Percentiles rank a stretch among this genome's conserved stretches.
Evolutionary conservation across 2,888 invertebrate genomes (phyloP).

Genomic region (Amblyteles armatorius): DNA sequence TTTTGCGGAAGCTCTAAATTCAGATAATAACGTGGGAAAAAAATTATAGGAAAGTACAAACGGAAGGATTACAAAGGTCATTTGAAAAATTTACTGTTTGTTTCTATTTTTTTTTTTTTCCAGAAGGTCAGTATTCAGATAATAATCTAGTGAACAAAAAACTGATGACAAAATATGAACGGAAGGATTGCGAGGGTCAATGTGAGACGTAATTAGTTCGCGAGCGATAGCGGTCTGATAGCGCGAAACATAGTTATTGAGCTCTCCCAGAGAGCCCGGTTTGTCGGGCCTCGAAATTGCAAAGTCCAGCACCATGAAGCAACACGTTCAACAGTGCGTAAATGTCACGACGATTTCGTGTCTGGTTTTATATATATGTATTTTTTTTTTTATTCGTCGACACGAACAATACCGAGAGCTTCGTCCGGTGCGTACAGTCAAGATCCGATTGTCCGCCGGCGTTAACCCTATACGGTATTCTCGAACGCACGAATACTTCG

Average conservation of each 20-base stretch:
- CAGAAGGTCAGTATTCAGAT: not conserved
- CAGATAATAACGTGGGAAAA: not conserved
- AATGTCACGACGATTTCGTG: slow-evolving; percentile 76
- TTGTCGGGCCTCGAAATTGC: slow-evolving; percentile 38
- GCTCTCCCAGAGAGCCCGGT: not conserved
- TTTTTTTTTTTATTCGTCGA: slow-evolving; percentile 69
- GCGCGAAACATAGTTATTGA: slow-evolving; percentile 23
- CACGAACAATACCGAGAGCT: slow-evolving; percentile 70
- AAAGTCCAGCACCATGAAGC: slow-evolving; percentile 19
- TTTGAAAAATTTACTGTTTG: not conserved
- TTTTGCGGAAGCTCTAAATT: not conserved
- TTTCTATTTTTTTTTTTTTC: not conserved
- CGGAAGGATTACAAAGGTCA: not conserved
- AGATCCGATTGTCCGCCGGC: slow-evolving; percentile 76
- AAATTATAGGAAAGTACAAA: not conserved
- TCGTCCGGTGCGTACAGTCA: slow-evolving; percentile 77
- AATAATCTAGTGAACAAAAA: not conserved
- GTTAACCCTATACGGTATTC: slow-evolving; percentile 16
- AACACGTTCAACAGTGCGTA: slow-evolving; percentile 66
- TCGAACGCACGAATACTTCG: slow-evolving; percentile 56
- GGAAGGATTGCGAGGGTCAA: slow-evolving; percentile 7
- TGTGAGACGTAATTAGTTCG: not conserved
- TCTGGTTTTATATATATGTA: slow-evolving; percentile 48
- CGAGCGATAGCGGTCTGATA: not conserved
- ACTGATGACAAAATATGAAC: not conserved